Conservation (phyloP, 2,113 vertebrate species). For the Atractosteus spatula region DNA sequence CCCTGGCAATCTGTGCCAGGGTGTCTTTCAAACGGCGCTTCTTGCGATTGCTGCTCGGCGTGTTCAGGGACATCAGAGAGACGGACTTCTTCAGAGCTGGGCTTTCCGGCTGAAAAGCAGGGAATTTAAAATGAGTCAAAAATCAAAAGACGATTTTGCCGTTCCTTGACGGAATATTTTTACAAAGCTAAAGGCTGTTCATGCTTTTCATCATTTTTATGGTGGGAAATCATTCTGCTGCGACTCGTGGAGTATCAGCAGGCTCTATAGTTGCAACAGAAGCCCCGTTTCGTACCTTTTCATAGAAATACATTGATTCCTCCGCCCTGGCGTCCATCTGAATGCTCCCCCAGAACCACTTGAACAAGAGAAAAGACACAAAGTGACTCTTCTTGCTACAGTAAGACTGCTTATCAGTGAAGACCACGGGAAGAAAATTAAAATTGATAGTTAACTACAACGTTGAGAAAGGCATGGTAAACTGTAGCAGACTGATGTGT, state of each 20-base stretch:
- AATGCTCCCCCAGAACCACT: slow-evolving; percentile 99
- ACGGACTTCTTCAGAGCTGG: slow-evolving; percentile 92
- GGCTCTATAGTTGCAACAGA: too few species aligned
- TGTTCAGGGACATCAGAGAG: slow-evolving; percentile 87
- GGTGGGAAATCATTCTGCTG: too few species aligned
- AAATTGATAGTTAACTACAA: not conserved
- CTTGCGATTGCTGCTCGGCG: slow-evolving; percentile 90
- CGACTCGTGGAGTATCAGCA: too few species aligned
- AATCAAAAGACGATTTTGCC: too few species aligned
- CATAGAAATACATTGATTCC: slow-evolving; percentile 94
- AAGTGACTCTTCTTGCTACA: too few species aligned
- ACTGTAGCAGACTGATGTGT: not conserved
- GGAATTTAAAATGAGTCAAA: not conserved
- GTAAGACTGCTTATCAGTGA: not conserved
- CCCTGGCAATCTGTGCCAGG: slow-evolving; percentile 86
- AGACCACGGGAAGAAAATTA: not conserved
- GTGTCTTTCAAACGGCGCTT: slow-evolving; percentile 87
- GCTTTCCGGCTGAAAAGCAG: slow-evolving; percentile 72
- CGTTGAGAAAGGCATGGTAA: not conserved
- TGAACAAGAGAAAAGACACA: slow-evolving; percentile 2
- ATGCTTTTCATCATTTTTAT: too few species aligned
- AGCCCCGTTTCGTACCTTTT: slow-evolving; percentile 72
- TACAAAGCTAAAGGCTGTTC: too few species aligned
- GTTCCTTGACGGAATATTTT: too few species aligned
- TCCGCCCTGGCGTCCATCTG: slow-evolving; percentile 97